Percentiles rank a stretch among this genome's conserved stretches.
Evolutionary conservation across 2,113 vertebrate species (phyloP).

Genomic region (Edolisoma coerulescens): DNA sequence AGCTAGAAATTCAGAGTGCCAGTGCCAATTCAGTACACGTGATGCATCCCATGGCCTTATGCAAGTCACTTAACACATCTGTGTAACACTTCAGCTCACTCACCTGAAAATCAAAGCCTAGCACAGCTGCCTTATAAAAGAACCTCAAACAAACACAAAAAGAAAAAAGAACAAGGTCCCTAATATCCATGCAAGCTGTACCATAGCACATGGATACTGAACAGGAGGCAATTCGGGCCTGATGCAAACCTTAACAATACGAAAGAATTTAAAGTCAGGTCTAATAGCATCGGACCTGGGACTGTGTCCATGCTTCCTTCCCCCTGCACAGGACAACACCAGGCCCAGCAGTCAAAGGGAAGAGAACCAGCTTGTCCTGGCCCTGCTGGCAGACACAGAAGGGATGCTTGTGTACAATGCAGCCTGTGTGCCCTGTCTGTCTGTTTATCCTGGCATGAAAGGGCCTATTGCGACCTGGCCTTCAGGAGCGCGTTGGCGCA

Average conservation of each 20-base stretch:
- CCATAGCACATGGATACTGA: not conserved
- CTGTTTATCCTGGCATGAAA: not conserved
- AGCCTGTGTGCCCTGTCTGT: not conserved
- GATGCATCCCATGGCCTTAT: not conserved
- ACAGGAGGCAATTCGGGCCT: not conserved
- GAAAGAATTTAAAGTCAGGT: not conserved
- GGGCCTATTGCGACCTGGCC: not conserved
- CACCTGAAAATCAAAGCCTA: not conserved
- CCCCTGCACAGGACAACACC: not conserved
- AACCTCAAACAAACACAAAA: not conserved
- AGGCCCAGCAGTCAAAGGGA: not conserved
- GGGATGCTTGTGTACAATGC: not conserved
- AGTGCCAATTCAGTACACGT: not conserved
- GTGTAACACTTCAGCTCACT: not conserved
- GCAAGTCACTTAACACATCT: not conserved
- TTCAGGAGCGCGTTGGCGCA: not conserved
- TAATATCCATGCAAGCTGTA: not conserved
- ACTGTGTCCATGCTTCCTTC: not conserved
- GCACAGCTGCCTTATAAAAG: not conserved
- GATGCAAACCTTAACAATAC: not conserved
- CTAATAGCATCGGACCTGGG: not conserved
- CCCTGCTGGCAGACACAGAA: not conserved
- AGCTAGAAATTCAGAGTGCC: not conserved
- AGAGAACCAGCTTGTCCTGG: not conserved
- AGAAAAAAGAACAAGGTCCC: not conserved